Base-by-base conservation (phyloP, 1,140 invertebrate species). In the Copidosoma floridanum region DNA sequence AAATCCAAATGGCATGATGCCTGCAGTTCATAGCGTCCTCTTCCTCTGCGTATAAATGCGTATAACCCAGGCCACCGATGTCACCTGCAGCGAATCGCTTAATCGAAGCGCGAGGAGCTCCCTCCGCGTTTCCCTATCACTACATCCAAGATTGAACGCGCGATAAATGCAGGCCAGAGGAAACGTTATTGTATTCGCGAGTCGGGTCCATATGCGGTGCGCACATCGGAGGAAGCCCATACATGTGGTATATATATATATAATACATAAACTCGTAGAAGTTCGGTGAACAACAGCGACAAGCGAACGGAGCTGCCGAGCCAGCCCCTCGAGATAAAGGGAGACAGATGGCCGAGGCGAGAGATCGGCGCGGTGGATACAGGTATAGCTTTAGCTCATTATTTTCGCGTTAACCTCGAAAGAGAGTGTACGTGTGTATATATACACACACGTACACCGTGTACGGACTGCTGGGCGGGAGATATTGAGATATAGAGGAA, bases 331-430 rank as follows among this genome's bases (percentile, higher is more conserved):
- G 41, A 53, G 62, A 63, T 60, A 56, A 59, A 48, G 23, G 52
- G 47, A 52, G 61, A 61, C 48, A 62, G 51, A 66, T 61, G 53
- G 37, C 52, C 50, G 41, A 47, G 40, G 57, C 51, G 53, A 55
- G 59, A 67, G 64, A 66, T 67, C 58, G 53, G 32, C 38, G 27
- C 44, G 18, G 24, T 44, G 24, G 57, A 70, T 68, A 66, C 62
- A 63, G 56, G 48, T 65, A 65, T 57, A 64, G 60, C 47, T 68
- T 67, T 65, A 64, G 53, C 43, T 66, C 61, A 71, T 72, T 70
- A 71, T 70, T 68, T 70, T 68, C 61, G 38, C 57, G 61, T 71
- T 70, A 68, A 57, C 37, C 38, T 41, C 27, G 56, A 27, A 58
- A 43, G 10, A 14, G 57, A 48, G 52, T n/a, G n/a, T n/a, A n/a